Base-by-base conservation (phyloP, 2,888 invertebrate genomes). In the Meteorus colon region DNA sequence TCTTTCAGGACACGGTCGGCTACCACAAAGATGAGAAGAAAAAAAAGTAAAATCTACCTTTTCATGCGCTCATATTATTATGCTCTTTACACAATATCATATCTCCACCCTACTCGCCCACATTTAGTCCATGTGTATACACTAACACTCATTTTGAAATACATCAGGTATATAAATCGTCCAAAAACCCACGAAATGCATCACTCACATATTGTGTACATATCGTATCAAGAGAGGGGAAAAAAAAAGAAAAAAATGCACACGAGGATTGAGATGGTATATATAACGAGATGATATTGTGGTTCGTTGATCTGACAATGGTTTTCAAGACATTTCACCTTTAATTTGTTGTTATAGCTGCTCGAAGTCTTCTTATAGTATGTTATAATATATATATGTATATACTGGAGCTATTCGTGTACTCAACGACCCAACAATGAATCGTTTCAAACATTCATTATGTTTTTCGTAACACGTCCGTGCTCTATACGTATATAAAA, bases 331-430 rank as follows among this genome's bases (percentile, higher is more conserved):
- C 76, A 74, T 82, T 73, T 76, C 67, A 75, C 79, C 79, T 86
- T 88, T 86, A 88, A 88, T 88, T 86, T 88, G 87, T 89, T 89
- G 84, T 88, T 87, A 84, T 89, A 89, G 88, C 88, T 88, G 89
- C 86, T 85, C 79, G 81, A 85, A 82, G 78, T 82, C 82, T 76
- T 79, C 74, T 79, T 55, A 19, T 55, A 19, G 19, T 41, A 41
- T 8, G 41, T 41, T 4, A 41, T 41, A 10, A 41, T 55, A 84
- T 86, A 41, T 41, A 24, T 24, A 24, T 41, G 5, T 37, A 34
- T n/a, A 34, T 37, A 16, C 82, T 78, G 78, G 60, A 78, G 78
- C 82, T 84, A 81, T 84, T 84, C 83, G 81, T 77, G 73, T 79
- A 75, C 79, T 80, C 78, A 77, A n/a, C 16, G 48, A 3, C 48